These are phyloP conservation scores for Penaeus monodon DNA, from an alignment of 2,888 invertebrate genomes.

Conservation along the genomic window DNA sequence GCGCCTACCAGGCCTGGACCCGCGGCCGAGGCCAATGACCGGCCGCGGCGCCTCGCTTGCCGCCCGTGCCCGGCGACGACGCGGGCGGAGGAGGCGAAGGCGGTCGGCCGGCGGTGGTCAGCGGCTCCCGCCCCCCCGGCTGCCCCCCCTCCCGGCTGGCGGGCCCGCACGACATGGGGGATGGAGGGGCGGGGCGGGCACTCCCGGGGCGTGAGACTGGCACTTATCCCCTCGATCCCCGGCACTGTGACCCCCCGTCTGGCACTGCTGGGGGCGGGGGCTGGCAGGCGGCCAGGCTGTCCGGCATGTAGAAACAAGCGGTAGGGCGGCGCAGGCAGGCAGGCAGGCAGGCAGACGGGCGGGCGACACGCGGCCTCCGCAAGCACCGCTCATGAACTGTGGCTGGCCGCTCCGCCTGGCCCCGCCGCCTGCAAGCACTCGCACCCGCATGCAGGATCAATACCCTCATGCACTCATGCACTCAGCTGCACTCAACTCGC, in stretches of 20 bases:
- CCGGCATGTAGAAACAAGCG: not conserved
- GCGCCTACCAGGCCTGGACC: not conserved
- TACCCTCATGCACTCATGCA: slow-evolving; percentile 28
- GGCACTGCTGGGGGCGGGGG: slow-evolving; percentile 7
- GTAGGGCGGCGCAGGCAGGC: slow-evolving; percentile 6
- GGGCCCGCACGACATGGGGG: not conserved
- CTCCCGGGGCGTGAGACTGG: not conserved
- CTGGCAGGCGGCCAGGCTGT: slow-evolving; percentile 3
- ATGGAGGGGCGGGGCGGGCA: not conserved
- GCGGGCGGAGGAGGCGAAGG: slow-evolving; percentile 3
- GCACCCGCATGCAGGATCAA: slow-evolving; percentile 25
- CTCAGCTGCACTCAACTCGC: slow-evolving; percentile 18
- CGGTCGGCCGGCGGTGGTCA: not conserved
- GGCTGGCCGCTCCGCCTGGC: slow-evolving; percentile 23
- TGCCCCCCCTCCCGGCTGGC: not conserved
- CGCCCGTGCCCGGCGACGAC: not conserved
- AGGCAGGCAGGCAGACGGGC: slow-evolving; percentile 15
- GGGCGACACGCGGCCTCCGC: slow-evolving; percentile 27
- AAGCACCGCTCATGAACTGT: slow-evolving; percentile 30
- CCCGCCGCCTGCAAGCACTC: slow-evolving; percentile 22
- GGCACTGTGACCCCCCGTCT: not conserved
- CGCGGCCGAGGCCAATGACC: not conserved
- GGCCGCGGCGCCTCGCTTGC: not conserved
- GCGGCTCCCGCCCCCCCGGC: not conserved
- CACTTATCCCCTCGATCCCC: slow-evolving; percentile 3